Evolutionary conservation across 2,888 invertebrate species (phyloP), one percentile per base, ranked within the genome.

Genomic region (Oeneis ivallda): DNA sequence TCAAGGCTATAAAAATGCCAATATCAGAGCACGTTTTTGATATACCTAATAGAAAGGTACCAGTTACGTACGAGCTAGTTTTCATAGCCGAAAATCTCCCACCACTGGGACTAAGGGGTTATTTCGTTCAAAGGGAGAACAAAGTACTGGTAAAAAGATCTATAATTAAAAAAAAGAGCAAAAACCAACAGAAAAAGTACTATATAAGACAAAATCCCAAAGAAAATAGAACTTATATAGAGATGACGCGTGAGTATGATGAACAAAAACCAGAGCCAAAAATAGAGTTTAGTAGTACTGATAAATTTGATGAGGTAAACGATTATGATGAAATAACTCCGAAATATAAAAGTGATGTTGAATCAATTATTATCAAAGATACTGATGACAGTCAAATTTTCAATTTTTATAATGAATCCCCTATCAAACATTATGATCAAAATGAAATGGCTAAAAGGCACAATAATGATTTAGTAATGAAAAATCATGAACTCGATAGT

Each of bases 51-150:
- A 85, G 96, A 50, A 70, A 77, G 0, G 93, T 94, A 26, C 76
- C 71, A 0, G 94, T 95, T 0, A 86, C 84, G 2, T 86, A 91
- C 64, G 97, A 97, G 72, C 80, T 97, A 0, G 89, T 97, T 0
- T 97, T 97, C 76, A 75, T 92, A 19, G 95, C 95, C 0, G 76
- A 80, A 11, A 81, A 93, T 34, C 64, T 96, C 0, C 96, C 96
- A 0, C 92, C 96, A 0, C 76, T 96, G 26, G 96, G 96, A 0
- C 94, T 93, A 75, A 92, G 93, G 54, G 93, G 94, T 0, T 96
- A 93, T 74, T 94, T 92, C 70, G 76, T 95, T 0, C 66, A 78
- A 7, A 68, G 56, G 15, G n/a, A 66, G 0, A 53, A 63, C n/a
- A 13, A 62, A 69, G 13, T 47, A 52, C 60, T 59, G 64, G 3